Percentiles rank a stretch among this genome's conserved stretches.
phyloP scores from a whole-genome alignment of 2,113 vertebrate genomes.

The Tragelaphus scriptus region DNA sequence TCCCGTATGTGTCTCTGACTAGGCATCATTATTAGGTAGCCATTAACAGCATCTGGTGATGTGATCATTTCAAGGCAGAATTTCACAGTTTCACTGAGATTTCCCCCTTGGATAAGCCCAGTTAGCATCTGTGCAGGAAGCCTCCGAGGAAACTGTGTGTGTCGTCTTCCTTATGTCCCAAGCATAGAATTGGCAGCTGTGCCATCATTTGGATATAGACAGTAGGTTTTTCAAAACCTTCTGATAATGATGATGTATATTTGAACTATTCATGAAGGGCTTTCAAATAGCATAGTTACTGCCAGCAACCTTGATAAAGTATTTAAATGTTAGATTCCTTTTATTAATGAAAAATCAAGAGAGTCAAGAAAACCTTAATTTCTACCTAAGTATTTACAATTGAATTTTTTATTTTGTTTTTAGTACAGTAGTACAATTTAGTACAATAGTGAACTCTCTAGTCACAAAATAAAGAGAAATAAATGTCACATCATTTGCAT shows the following conservation, averaged over 20 bases:
- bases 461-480: background rate
- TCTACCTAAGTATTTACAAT: background rate
- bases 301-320: background rate
- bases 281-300: slow-evolving; percentile 17
- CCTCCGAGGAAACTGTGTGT: background rate
- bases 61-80: background rate
- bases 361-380: slow-evolving; percentile 13
- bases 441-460: background rate
- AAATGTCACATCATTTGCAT: background rate
- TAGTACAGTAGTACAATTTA: background rate
- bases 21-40: background rate
- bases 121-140: background rate
- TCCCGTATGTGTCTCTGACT: slow-evolving; percentile 81
- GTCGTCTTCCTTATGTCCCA: background rate
- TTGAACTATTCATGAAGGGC: background rate
- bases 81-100: background rate
- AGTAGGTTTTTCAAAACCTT: background rate
- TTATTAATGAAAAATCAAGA: slow-evolving; percentile 22
- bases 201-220: background rate
- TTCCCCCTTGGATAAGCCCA: background rate
- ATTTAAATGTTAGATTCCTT: slow-evolving; percentile 3
- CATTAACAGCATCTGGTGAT: background rate
- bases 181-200: background rate
- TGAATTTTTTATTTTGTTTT: background rate
- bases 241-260: background rate